Conservation (phyloP, 2,888 invertebrate species). For the Glaucopsyche alexis region DNA sequence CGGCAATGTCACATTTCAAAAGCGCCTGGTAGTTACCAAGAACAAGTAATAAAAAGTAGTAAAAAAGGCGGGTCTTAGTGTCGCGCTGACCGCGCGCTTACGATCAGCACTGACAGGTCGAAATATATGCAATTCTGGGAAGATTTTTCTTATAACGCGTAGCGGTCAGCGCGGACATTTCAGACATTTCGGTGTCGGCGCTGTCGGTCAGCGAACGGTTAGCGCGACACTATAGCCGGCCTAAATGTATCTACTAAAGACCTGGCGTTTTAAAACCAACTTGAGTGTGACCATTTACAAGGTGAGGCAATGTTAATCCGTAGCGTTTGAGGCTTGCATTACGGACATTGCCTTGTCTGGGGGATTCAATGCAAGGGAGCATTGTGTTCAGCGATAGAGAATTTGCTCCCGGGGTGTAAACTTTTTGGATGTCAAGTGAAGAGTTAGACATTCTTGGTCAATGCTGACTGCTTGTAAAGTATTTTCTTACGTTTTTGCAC, state of each 20-base stretch:
- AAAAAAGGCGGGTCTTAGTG: too few species aligned
- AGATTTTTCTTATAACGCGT: too few species aligned
- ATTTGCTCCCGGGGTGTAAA: constrained; percentile 64
- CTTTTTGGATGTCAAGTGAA: constrained; percentile 74
- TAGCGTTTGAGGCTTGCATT: constrained; percentile 65
- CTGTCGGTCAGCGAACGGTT: too few species aligned
- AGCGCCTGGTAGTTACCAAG: constrained; percentile 39
- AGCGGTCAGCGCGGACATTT: too few species aligned
- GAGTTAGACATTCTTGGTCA: constrained; percentile 61
- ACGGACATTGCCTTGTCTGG: constrained; percentile 60
- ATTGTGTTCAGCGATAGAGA: constrained; percentile 51
- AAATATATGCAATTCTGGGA: too few species aligned
- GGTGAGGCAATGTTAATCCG: constrained; percentile 57
- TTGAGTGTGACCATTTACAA: constrained; percentile 62
- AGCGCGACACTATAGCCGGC: too few species aligned
- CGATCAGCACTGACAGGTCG: too few species aligned
- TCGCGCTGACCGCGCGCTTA: too few species aligned
- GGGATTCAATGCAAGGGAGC: constrained; percentile 59
- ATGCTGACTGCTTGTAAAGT: constrained; percentile 29
- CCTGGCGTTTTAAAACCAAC: constrained; percentile 29
- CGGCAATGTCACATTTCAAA: constrained; percentile 53
- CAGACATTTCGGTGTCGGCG: too few species aligned
- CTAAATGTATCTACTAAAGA: constrained; percentile 26
- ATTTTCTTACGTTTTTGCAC: constrained; percentile 25
- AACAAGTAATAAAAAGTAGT: constrained; percentile 7